phyloP scores from a whole-genome alignment of 2,113 vertebrate species.

The Odontophorus gujanensis region DNA sequence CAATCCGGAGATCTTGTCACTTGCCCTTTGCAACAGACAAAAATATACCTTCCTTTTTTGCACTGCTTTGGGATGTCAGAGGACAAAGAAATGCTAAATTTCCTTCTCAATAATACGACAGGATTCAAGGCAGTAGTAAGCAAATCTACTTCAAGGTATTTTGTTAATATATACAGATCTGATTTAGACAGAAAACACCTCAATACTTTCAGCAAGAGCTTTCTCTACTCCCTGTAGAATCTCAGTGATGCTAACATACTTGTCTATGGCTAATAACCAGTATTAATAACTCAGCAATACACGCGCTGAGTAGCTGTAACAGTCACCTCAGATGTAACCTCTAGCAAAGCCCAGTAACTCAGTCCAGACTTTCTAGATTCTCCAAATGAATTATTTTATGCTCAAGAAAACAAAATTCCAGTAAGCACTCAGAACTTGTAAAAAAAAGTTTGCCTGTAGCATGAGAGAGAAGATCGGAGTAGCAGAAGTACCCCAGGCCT shows the following conservation, averaged over 20 bases:
- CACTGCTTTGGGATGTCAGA: neutral
- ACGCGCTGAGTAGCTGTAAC: neutral
- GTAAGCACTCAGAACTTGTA: neutral
- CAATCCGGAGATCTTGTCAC: neutral
- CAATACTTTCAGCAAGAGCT: neutral
- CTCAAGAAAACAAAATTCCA: neutral
- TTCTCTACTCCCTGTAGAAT: neutral
- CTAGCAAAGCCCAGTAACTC: neutral
- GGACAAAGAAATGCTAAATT: neutral
- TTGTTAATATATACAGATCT: neutral
- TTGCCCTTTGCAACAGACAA: neutral
- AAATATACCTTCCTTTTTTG: neutral
- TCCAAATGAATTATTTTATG: neutral
- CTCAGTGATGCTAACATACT: neutral
- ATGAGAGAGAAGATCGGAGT: neutral
- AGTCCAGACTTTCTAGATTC: neutral
- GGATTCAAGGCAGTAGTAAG: neutral
- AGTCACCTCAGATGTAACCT: rapidly evolving
- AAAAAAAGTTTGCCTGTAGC: neutral
- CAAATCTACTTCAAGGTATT: neutral
- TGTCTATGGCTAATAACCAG: neutral
- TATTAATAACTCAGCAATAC: neutral
- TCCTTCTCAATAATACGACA: neutral
- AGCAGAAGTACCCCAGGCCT: neutral
- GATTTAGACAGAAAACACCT: neutral